Percentiles rank a stretch among this genome's conserved stretches.
Conservation (phyloP, 1,140 invertebrate genomes). For the Trichonephila inaurata region DNA sequence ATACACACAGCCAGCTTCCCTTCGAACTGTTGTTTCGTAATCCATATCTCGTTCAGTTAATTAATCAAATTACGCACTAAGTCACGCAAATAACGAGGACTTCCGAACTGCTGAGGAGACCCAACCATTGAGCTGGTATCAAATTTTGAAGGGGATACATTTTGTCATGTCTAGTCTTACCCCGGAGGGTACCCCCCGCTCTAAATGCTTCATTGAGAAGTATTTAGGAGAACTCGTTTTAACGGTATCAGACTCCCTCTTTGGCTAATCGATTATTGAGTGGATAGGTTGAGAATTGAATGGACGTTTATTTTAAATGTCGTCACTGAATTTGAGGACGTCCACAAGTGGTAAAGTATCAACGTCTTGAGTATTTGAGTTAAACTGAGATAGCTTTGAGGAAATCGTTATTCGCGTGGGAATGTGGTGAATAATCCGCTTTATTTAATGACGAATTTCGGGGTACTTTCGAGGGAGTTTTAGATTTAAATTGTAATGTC, state of each 20-base stretch:
- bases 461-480: not conserved
- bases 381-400: too few relatives aligned
- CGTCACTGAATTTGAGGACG: not conserved
- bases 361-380: not conserved
- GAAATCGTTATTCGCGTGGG: not conserved
- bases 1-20: not conserved
- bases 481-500: too few relatives aligned
- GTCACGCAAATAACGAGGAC: constrained; percentile 44
- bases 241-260: not conserved
- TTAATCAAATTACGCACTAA: constrained; percentile 57
- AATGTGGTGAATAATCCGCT: not conserved
- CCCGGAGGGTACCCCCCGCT: too few relatives aligned
- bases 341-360: not conserved
- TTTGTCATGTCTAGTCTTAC: not conserved
- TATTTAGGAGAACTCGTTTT: constrained; percentile 27
- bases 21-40: constrained; percentile 43
- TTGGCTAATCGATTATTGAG: constrained; percentile 16
- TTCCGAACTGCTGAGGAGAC: not conserved
- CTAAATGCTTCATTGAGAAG: not conserved
- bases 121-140: not conserved
- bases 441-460: not conserved
- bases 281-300: not conserved
- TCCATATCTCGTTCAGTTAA: constrained; percentile 49
- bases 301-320: constrained; percentile 16
- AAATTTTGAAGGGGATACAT: not conserved